phyloP scores from a whole-genome alignment of 2,888 invertebrate genomes.

The Trilocha varians region DNA sequence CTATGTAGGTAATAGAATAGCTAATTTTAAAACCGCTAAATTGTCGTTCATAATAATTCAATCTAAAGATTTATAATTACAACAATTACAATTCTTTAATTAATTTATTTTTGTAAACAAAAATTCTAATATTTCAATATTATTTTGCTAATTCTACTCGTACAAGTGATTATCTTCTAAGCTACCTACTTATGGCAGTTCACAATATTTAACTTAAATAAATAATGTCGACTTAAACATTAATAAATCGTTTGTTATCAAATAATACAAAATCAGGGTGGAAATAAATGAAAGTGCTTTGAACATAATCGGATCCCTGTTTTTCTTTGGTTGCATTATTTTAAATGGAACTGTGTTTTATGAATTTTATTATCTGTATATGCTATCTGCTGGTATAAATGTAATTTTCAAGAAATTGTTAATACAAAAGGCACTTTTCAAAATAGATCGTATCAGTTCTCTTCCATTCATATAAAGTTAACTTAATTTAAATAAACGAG shows the following conservation, averaged over 20 bases:
- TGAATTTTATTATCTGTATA: no score
- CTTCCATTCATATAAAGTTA: background rate
- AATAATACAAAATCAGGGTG: background rate
- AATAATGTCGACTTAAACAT: constrained; percentile 20
- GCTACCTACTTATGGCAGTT: constrained; percentile 64
- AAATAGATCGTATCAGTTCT: background rate
- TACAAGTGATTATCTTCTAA: constrained; percentile 22
- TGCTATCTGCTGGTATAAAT: background rate
- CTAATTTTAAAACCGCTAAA: no score
- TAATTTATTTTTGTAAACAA: no score
- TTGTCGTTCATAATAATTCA: no score
- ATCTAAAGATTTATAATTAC: no score
- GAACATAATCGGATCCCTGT: background rate
- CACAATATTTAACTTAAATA: constrained; percentile 47
- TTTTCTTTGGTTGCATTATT: constrained; percentile 1
- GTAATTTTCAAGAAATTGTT: background rate
- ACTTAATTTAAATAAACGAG: constrained; percentile 19
- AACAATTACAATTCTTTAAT: no score
- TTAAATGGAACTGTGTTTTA: no score
- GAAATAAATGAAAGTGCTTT: background rate
- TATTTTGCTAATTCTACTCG: background rate
- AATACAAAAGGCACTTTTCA: background rate
- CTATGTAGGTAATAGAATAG: no score
- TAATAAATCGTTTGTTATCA: background rate
- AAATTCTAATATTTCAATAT: no score